phyloP scores from a whole-genome alignment of 2,113 vertebrate species.

The Glaucomys volans region DNA sequence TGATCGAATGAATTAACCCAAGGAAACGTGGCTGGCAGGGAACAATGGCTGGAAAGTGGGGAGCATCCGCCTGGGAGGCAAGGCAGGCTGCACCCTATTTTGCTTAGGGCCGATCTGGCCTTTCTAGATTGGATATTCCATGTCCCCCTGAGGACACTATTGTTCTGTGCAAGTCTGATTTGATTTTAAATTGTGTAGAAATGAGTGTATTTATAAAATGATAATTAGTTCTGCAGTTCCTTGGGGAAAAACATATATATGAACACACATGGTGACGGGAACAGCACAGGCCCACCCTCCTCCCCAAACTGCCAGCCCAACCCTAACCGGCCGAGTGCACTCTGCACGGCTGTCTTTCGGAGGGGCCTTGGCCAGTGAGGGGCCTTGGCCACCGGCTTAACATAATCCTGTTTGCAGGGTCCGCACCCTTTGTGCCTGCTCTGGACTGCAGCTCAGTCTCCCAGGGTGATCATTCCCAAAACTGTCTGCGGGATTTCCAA shows the following conservation, averaged over 20 bases:
- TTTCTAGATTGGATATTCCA: not conserved
- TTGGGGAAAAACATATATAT: not conserved
- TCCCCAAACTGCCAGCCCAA: not conserved
- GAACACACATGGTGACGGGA: not conserved
- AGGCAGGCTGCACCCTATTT: not conserved
- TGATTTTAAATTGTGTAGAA: constrained; percentile 40
- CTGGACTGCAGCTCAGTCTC: not conserved
- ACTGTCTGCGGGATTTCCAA: not conserved
- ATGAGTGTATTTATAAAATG: not conserved
- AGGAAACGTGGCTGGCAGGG: fast-evolving
- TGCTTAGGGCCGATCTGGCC: not conserved
- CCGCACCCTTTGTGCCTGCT: not conserved
- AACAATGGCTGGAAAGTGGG: not conserved
- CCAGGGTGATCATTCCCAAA: not conserved
- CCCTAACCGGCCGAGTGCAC: not conserved
- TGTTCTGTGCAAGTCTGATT: not conserved
- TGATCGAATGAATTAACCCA: not conserved
- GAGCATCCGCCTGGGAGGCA: not conserved
- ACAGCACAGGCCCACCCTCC: not conserved
- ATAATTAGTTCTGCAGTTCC: not conserved
- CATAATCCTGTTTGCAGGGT: not conserved
- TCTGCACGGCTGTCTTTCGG: not conserved
- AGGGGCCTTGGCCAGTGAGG: not conserved
- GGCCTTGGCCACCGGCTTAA: not conserved
- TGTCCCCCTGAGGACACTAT: not conserved